Percentiles rank a stretch among this genome's conserved stretches.
phyloP scores from a whole-genome alignment of 92 coral and sea anemone species.

The Bergia puertoricense region DNA sequence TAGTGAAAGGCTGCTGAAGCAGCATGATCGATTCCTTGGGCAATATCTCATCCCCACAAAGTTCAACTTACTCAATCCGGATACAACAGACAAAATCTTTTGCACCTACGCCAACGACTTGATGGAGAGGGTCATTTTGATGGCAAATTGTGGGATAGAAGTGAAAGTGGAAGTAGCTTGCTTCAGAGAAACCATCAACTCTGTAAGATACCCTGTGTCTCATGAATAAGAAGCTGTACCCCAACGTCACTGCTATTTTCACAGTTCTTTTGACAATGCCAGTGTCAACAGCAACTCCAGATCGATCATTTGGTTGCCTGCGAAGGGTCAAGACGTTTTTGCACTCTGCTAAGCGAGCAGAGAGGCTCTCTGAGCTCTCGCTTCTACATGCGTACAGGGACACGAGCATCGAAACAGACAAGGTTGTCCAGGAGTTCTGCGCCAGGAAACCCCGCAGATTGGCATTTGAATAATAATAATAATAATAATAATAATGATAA shows the following conservation, averaged over 20 bases:
- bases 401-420: constrained; percentile 17
- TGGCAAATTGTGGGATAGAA: no score
- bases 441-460: constrained; percentile 29
- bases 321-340: constrained; percentile 50
- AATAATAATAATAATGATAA: no score
- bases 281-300: no score
- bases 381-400: no score
- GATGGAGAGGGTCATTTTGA: no score
- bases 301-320: constrained; percentile 35
- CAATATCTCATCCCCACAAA: no score
- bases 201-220: no score
- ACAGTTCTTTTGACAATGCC: no score
- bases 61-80: neutral
- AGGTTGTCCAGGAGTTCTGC: constrained; percentile 32
- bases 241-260: no score
- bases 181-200: no score
- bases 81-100: neutral
- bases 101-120: neutral
- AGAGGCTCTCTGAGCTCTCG: neutral
- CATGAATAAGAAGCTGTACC: no score
- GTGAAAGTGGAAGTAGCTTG: no score
- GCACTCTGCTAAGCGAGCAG: neutral
- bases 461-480: neutral
- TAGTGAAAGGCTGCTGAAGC: neutral
- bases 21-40: neutral